Base-by-base conservation (phyloP, 1,140 invertebrate genomes). In the Lordiphosa collinella region DNA sequence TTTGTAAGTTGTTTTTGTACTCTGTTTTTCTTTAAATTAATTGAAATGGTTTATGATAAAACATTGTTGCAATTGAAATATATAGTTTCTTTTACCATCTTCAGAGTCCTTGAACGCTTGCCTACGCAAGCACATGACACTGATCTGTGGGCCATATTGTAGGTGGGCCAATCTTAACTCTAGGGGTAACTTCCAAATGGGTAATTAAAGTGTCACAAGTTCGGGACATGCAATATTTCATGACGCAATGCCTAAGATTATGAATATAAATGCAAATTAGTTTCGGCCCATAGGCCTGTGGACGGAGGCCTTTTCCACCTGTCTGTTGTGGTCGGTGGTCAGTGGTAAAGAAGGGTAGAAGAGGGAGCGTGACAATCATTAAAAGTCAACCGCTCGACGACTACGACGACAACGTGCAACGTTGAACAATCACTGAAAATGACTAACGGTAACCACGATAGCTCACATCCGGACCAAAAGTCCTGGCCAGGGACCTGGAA, bases 261-360 rank as follows among this genome's bases (percentile, higher is more conserved):
- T 84, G 74, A 85, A 85, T 85, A 85, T 85, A 85, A 86, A 85
- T 85, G 79, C 79, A 85, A 85, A 85, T 85, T 78, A 85, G 79
- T 64, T 61, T 52, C 49, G 56, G 60, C 57, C 40, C 16, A 62
- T 16, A 9, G 25, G 31, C 18, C 36, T 18, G 36, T 43, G 46
- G 32, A 9, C 41, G 44, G 11, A 2, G 6, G 37, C 40, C 32
- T 34, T 25, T 54, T 67, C 49, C 54, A 75, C 67, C 76, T 82
- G 76, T 82, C 76, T 82, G 48, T 78, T 66, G 63, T 58, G 52
- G 59, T 56, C 46, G 38, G 40, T 12, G 16, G 40, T 7, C 37
- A 10, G 41, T 13, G 18, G 29, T n/a, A 37, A 14, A 36, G 8
- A 4, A 8, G 8, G 3, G n/a, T 10, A n/a, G 8, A 59, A 58